Conservation (phyloP, 2,888 invertebrate genomes). For the Ceramica pisi region DNA sequence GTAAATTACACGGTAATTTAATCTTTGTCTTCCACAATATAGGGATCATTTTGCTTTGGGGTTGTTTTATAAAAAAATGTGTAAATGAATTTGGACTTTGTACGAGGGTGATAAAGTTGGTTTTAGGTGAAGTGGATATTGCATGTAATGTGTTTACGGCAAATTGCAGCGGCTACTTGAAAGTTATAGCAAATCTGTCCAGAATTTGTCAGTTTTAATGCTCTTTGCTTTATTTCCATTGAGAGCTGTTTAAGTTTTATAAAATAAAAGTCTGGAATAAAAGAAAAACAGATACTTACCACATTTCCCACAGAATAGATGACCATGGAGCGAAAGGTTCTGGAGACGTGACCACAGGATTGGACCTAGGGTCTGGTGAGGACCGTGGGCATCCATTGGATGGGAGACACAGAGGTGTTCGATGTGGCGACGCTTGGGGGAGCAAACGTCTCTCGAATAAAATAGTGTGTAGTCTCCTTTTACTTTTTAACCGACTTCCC, state of each 20-base stretch:
- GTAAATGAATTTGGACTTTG: conserved; percentile 34
- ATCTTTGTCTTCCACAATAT: conserved; percentile 34
- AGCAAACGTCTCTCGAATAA: too few relatives aligned
- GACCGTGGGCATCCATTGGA: neutral
- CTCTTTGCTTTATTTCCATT: conserved; percentile 40
- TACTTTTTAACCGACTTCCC: too few relatives aligned
- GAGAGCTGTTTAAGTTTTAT: neutral
- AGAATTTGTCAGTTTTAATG: conserved; percentile 58
- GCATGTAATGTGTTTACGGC: conserved; percentile 50
- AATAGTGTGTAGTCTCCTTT: too few relatives aligned
- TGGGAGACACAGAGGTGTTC: too few relatives aligned
- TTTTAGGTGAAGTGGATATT: conserved; percentile 12
- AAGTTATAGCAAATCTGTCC: conserved; percentile 58
- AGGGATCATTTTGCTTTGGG: conserved; percentile 43
- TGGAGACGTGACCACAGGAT: too few relatives aligned
- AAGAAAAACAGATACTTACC: too few relatives aligned
- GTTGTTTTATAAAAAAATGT: neutral
- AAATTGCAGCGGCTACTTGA: conserved; percentile 65
- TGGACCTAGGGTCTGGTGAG: neutral
- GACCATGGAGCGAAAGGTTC: neutral
- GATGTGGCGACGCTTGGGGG: too few relatives aligned
- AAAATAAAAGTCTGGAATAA: neutral
- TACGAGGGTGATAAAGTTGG: neutral
- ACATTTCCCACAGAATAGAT: too few relatives aligned
- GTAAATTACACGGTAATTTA: conserved; percentile 52